Evolutionary conservation across 37 sponge, comb jelly and placozoan species (phyloP).

Genomic region (Crambe crambe): DNA sequence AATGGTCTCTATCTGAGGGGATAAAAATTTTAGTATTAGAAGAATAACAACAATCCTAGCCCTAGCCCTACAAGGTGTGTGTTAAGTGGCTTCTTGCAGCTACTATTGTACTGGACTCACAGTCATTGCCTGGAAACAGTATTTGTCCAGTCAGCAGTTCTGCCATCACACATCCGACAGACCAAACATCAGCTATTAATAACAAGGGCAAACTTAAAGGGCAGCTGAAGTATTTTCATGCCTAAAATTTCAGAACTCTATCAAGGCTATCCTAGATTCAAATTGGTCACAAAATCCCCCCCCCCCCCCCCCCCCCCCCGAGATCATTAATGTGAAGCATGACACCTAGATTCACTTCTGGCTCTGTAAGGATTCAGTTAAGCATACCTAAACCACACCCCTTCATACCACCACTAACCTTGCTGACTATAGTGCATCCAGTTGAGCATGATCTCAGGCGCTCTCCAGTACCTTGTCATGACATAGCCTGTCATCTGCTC

Average conservation of each 20-base stretch:
- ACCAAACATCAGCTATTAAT: slow-evolving; percentile 54
- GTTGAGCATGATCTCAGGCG: slow-evolving; percentile 59
- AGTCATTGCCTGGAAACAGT: slow-evolving; percentile 48
- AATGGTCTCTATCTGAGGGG: slow-evolving; percentile 80
- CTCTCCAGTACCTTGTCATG: slow-evolving; percentile 55
- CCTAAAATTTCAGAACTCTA: not conserved
- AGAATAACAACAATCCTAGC: too few species aligned
- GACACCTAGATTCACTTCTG: too few species aligned
- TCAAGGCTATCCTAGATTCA: not conserved
- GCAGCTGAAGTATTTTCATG: not conserved
- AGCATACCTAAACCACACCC: too few species aligned
- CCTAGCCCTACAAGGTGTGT: too few species aligned
- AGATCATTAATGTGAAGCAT: too few species aligned
- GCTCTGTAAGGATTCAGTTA: too few species aligned
- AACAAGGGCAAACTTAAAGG: not conserved
- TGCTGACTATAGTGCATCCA: slow-evolving; percentile 63
- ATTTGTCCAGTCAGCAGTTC: slow-evolving; percentile 57
- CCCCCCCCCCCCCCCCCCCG: too few species aligned
- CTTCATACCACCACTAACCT: slow-evolving; percentile 11
- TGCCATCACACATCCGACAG: slow-evolving; percentile 63
- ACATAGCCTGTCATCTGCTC: slow-evolving; percentile 65
- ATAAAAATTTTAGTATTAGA: not conserved
- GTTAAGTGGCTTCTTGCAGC: not conserved
- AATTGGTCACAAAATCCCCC: too few species aligned
- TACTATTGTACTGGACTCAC: slow-evolving; percentile 4